These are phyloP conservation scores for Hyposoter dolosus DNA, from an alignment of 2,888 invertebrate species.

Conservation along the genomic window DNA sequence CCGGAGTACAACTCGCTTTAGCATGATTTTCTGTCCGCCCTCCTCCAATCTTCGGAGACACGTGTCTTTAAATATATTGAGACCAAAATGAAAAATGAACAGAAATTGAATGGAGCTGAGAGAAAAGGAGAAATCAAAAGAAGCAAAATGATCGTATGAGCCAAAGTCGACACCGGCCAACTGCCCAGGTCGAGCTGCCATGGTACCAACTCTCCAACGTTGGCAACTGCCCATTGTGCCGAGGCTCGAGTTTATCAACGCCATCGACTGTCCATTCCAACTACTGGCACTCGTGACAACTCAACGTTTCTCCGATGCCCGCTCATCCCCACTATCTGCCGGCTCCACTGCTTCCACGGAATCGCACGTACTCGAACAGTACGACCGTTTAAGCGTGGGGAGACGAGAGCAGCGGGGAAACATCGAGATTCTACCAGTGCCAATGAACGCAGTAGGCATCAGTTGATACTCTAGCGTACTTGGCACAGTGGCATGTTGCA, in stretches of 20 bases:
- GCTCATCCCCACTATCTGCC: not conserved
- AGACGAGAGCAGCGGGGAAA: not conserved
- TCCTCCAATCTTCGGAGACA: conserved; percentile 10
- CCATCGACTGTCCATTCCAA: no score
- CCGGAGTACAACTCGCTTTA: not conserved
- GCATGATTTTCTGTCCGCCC: not conserved
- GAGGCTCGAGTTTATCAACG: no score
- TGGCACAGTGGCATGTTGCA: not conserved
- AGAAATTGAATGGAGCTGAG: not conserved
- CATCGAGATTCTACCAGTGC: not conserved
- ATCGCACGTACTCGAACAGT: not conserved
- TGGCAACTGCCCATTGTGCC: no score
- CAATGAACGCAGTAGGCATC: not conserved
- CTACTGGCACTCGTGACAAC: no score
- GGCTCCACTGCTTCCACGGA: not conserved
- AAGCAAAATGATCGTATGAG: not conserved
- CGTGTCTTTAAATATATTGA: not conserved
- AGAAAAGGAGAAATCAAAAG: not conserved
- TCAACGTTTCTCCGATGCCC: no score
- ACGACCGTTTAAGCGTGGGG: not conserved
- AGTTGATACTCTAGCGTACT: not conserved
- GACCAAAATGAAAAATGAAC: not conserved
- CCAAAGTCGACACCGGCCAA: not conserved
- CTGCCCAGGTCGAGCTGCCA: no score
- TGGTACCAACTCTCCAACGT: no score